Base-by-base conservation (phyloP, 1,140 invertebrate species). In the Scaptomyza graminum region DNA sequence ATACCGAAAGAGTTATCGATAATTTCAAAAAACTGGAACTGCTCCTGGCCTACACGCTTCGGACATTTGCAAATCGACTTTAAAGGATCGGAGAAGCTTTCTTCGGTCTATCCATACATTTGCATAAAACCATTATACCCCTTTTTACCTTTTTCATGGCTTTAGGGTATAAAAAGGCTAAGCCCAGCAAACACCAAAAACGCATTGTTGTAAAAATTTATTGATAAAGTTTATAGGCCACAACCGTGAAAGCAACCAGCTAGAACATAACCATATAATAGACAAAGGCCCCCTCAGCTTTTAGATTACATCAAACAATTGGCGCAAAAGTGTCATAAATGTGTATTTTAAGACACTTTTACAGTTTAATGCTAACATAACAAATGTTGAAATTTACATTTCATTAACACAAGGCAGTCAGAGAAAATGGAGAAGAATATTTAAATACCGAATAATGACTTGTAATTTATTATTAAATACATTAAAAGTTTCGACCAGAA, bases 131-230 rank as follows among this genome's bases (percentile, higher is more conserved):
- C 0, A 22, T 22, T 22, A 22, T 22, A 22, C 18, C 18, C 18
- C 18, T 22, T 22, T 22, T 22, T 22, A 22, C 18, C 18, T 22
- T 3, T 22, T 2, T 22, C 18, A 22, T 22, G 2, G 18, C 4
- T 22, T 22, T 3, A 22, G 18, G 18, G 18, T 22, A 22, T 22
- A 34, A 54, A 51, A 55, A 47, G 57, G 57, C 34, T 43, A 16
- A 59, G 55, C 49, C 43, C 25, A 54, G 22, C 15, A 39, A 16
- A 18, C 9, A 50, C 49, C 25, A 12, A 37, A 60, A 74, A 54
- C 56, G 65, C 60, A 81, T 81, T 81, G 77, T 87, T 81, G 74
- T 78, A 87, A 85, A 85, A 85, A 87, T 85, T 72, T 87, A 85
- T 56, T 66, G 74, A 47, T 70, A 49, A 81, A 81, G 39, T 85